Evolutionary conservation across 2,888 invertebrate genomes (phyloP).

Genomic region (Acanthosepion esculentum): DNA sequence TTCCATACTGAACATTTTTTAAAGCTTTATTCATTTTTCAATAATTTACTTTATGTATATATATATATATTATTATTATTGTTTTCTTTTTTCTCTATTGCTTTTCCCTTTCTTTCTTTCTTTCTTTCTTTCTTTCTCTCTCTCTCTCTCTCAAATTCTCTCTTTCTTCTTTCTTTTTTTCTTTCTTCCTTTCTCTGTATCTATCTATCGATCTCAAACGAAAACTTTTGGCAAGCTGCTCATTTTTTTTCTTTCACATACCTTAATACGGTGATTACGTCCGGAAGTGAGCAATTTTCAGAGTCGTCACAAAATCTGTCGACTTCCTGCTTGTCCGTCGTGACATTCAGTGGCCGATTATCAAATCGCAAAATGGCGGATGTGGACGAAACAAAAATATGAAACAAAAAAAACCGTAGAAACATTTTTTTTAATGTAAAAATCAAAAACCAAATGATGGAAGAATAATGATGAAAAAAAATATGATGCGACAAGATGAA

Average conservation of each 20-base stretch:
- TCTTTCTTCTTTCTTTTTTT: background rate
- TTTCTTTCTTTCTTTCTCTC: background rate
- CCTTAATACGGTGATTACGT: background rate
- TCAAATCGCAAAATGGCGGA: constrained; percentile 22
- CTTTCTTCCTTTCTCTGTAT: background rate
- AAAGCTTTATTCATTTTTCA: too few relatives aligned
- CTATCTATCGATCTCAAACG: background rate
- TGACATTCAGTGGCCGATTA: constrained; percentile 23
- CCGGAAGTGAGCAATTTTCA: constrained; percentile 21
- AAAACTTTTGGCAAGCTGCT: background rate
- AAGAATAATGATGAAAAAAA: background rate
- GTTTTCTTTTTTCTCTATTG: too few relatives aligned
- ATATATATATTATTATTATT: too few relatives aligned
- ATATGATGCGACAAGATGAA: constrained; percentile 33
- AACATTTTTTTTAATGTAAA: background rate
- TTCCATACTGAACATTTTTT: too few relatives aligned
- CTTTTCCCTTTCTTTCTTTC: background rate
- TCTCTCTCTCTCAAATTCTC: background rate
- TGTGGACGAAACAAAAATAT: constrained; percentile 33
- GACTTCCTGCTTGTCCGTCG: constrained; percentile 33
- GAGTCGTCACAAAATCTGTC: background rate
- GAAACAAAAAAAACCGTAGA: background rate
- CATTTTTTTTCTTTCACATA: background rate
- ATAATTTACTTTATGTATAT: too few relatives aligned
- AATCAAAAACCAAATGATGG: background rate